Base-by-base conservation (phyloP, 23 tunicate genomes). In the Corella eumyota region DNA sequence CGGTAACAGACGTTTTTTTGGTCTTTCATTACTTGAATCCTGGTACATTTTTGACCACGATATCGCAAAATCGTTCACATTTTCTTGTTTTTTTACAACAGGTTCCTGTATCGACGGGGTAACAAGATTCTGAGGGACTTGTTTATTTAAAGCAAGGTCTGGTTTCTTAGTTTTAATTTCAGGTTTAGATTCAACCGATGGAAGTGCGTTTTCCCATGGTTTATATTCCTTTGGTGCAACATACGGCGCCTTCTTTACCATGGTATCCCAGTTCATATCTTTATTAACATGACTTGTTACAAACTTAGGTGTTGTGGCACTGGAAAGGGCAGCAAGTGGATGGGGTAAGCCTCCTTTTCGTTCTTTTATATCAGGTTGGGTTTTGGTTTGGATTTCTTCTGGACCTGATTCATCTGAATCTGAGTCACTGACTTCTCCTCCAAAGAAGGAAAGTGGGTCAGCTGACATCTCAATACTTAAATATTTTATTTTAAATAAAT, bases 41-140 rank as follows among this genome's bases (percentile, higher is more conserved):
- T 79, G 57, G 38, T 88, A 88, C 96, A 88, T 88, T 55, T 79
- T 78, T 6, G 96, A 88, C 96, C 96, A 88, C 27, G 52, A 64
- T 11, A 88, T 76, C 7, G 96, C 96, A 33, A 72, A 75, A 59
- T 88, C 96, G 48, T 62, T 35, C 32, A 34, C 25, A 0, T 62
- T 36, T 31, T 7, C 19, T 44, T 34, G 28, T 26, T 36, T 36
- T 4, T 37, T 34, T 6, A 31, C 30, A 26, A 31, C 37, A 1
- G 82, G 73, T 24, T 52, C 67, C 13, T 32, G 40, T 6, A 71
- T 70, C 3, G 30, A 32, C 3, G 65, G 65, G 32, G 50, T 67
- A 22, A 50, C 45, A 2, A 58, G 23, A 2, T 72, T 75, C 35
- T 75, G 80, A 2, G 96, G 90, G 0, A 62, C 75, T 61, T 82